A percentile compares a stretch with the other conserved stretches of the same genome.
phyloP scores from a whole-genome alignment of 2,113 vertebrate genomes.

The Rhagologus leucostigma region DNA sequence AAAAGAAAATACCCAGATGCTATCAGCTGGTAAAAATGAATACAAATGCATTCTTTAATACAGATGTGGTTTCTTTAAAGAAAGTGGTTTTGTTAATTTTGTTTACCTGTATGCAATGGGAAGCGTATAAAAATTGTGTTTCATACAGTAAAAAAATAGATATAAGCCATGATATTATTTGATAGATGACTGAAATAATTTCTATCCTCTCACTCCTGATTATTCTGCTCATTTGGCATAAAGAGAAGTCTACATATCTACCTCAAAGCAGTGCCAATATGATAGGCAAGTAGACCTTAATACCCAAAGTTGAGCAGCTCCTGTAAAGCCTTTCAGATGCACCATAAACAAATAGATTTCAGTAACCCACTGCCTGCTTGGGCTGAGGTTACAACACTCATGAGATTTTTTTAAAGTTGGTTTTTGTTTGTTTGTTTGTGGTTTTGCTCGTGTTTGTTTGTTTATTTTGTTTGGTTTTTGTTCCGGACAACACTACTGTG shows the following conservation, averaged over 20 bases:
- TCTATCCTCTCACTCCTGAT: not conserved
- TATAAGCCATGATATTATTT: not conserved
- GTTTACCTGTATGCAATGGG: not conserved
- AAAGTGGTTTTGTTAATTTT: not conserved
- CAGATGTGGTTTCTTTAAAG: not conserved
- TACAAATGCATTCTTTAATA: not conserved
- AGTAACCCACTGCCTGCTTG: not conserved
- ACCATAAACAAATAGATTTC: not conserved
- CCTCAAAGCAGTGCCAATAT: slow-evolving; percentile 30
- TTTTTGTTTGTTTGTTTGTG: not conserved
- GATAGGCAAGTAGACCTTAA: not conserved
- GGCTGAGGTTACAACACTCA: not conserved
- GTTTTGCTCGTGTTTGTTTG: not conserved
- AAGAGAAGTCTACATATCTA: slow-evolving; percentile 16
- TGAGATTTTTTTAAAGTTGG: not conserved
- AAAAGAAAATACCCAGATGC: not conserved
- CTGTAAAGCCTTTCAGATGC: not conserved
- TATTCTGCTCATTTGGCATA: not conserved
- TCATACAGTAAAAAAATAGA: not conserved
- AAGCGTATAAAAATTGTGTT: not conserved
- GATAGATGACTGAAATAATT: not conserved
- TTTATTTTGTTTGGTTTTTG: not conserved
- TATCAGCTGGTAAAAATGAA: not conserved
- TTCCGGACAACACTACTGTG: not conserved
- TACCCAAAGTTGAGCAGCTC: not conserved